A percentile compares a stretch with the other conserved stretches of the same genome.
These are phyloP conservation scores for Rotaria magnacalcarata DNA, from an alignment of 2,888 invertebrate species.

Conservation along the genomic window DNA sequence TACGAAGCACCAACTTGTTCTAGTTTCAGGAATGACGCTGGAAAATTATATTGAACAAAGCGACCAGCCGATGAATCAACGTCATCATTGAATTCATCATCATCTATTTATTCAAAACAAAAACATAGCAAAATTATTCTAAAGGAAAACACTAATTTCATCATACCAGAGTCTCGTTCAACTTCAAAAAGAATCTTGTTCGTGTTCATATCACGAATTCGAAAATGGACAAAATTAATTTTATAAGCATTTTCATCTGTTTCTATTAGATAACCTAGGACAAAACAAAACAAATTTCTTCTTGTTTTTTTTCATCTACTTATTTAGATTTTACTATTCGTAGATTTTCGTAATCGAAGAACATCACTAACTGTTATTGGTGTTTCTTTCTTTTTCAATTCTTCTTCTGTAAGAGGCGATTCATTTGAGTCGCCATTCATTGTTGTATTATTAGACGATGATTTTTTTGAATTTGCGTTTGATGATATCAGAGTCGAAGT, in stretches of 20 bases:
- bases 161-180: constrained; percentile 61
- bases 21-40: constrained; percentile 89
- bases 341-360: constrained; percentile 8
- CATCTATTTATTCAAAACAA: background rate
- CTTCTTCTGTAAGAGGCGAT: background rate
- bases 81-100: constrained; percentile 47
- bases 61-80: constrained; percentile 69
- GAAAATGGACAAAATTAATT: constrained; percentile 93
- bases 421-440: background rate
- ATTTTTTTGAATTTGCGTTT: background rate
- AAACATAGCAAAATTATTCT: no score
- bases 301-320: background rate
- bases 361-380: constrained; percentile 38
- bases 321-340: constrained; percentile 5
- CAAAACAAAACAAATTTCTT: background rate
- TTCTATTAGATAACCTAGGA: constrained; percentile 75
- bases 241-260: constrained; percentile 93
- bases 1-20: constrained; percentile 96
- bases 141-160: background rate
- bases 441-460: background rate
- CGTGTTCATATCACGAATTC: constrained; percentile 83
- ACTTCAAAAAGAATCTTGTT: constrained; percentile 87
- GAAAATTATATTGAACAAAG: constrained; percentile 96
- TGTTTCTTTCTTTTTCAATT: background rate
- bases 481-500: background rate